Percentiles rank a stretch among this genome's conserved stretches.
These are phyloP conservation scores for Whitmania pigra DNA, from an alignment of 1,140 invertebrate species.

Conservation along the genomic window DNA sequence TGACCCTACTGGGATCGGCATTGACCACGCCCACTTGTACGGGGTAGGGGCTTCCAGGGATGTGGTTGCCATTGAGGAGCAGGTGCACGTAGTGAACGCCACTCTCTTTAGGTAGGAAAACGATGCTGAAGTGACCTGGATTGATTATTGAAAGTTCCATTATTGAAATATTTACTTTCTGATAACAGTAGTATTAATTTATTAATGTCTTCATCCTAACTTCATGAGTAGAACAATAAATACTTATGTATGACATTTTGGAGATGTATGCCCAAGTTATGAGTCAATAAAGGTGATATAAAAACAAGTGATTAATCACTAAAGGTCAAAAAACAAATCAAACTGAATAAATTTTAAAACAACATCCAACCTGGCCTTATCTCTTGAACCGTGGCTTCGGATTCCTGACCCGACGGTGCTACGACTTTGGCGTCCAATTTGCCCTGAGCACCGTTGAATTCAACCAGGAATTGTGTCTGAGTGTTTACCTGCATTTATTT, in stretches of 20 bases:
- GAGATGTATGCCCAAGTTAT: too few species aligned
- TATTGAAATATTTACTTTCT: too few species aligned
- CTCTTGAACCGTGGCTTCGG: constrained; percentile 87
- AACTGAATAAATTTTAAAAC: not conserved
- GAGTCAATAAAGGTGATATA: too few species aligned
- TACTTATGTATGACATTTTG: too few species aligned
- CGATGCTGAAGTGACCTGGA: constrained; percentile 51
- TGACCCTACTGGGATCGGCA: constrained; percentile 86
- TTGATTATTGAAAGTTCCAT: too few species aligned
- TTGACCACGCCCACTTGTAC: constrained; percentile 88
- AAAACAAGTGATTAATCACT: too few species aligned
- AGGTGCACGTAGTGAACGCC: constrained; percentile 88
- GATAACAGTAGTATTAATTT: too few species aligned
- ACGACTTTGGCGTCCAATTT: constrained; percentile 68
- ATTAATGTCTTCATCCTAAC: too few species aligned
- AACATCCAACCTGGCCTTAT: constrained; percentile 62
- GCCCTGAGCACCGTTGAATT: constrained; percentile 85
- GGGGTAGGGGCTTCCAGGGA: constrained; percentile 78
- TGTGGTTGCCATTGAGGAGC: constrained; percentile 89
- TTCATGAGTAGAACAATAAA: too few species aligned
- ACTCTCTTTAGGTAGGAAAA: constrained; percentile 89
- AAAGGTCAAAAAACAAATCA: too few species aligned
- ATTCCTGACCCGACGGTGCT: constrained; percentile 76
- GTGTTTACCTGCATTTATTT: constrained; percentile 55
- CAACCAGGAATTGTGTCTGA: constrained; percentile 80